Percentiles rank a stretch among this genome's conserved stretches.
Conservation (phyloP, 2,113 vertebrate species). For the Arothron firmamentum region DNA sequence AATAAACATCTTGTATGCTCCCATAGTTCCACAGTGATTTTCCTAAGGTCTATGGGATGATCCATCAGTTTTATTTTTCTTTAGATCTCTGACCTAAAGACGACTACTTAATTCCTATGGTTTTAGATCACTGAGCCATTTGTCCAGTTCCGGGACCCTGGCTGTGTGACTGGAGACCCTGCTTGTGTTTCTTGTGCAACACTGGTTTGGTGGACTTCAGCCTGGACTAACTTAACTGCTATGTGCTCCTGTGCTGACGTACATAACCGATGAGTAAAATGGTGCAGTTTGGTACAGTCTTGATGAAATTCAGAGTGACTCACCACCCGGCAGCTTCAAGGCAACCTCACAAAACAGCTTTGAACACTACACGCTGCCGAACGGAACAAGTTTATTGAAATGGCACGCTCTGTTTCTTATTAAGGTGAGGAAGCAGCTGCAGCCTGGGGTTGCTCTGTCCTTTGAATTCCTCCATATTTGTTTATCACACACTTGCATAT, state of each 20-base stretch:
- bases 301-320: slow-evolving; percentile 20
- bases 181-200: not conserved
- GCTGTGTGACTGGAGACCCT: too few species aligned
- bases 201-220: not conserved
- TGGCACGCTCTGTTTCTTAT: not conserved
- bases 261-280: slow-evolving; percentile 8
- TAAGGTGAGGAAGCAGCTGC: slow-evolving; percentile 1
- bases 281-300: slow-evolving; percentile 11
- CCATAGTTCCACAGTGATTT: too few species aligned
- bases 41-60: too few species aligned
- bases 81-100: too few species aligned
- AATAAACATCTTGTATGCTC: too few species aligned
- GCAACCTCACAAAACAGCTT: slow-evolving; percentile 12
- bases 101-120: too few species aligned
- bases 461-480: slow-evolving; percentile 17
- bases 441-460: not conserved
- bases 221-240: slow-evolving; percentile 13
- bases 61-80: too few species aligned
- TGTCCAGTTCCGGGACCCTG: not conserved
- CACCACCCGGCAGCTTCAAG: slow-evolving; percentile 24
- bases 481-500: not conserved
- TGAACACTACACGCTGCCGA: slow-evolving; percentile 7
- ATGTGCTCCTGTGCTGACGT: not conserved
- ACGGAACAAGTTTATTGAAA: not conserved
- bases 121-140: slow-evolving; percentile 2